Percentiles rank a stretch among this genome's conserved stretches.
Conservation (phyloP, 2,888 invertebrate genomes). For the Beris morrisii region DNA sequence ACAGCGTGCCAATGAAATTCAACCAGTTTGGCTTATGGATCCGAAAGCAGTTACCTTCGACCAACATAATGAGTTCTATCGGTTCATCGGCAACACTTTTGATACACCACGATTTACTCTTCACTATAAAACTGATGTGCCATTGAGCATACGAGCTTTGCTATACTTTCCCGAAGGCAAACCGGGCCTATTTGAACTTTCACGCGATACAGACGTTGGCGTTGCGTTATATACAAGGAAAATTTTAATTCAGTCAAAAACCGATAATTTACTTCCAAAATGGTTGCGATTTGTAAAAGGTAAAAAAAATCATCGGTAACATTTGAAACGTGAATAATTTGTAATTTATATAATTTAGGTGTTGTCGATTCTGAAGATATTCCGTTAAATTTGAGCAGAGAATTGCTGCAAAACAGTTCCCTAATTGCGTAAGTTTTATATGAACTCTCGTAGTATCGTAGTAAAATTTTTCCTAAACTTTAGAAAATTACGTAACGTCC, state of each 20-base stretch:
- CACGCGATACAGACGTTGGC: conserved; percentile 80
- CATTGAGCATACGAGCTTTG: conserved; percentile 85
- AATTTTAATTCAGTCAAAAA: conserved; percentile 88
- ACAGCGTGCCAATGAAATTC: conserved; percentile 82
- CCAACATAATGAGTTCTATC: conserved; percentile 91
- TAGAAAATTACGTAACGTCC: conserved; percentile 79
- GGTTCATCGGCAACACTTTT: conserved; percentile 81
- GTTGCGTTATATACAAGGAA: conserved; percentile 90
- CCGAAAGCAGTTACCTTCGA: conserved; percentile 82
- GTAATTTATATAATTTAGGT: conserved; percentile 69
- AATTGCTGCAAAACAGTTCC: conserved; percentile 90
- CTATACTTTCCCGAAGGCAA: conserved; percentile 93
- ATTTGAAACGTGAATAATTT: conserved; percentile 59
- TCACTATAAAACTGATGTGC: conserved; percentile 80
- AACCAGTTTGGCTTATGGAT: conserved; percentile 93
- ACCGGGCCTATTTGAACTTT: conserved; percentile 88
- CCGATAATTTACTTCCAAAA: conserved; percentile 88
- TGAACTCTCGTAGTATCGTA: not conserved
- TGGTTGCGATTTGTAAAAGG: conserved; percentile 94
- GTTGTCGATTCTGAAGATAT: conserved; percentile 99
- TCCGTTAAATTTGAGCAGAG: conserved; percentile 94
- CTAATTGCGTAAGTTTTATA: conserved; percentile 66
- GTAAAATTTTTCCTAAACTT: conserved; percentile 12
- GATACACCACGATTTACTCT: conserved; percentile 87
- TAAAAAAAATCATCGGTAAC: conserved; percentile 45